These are phyloP conservation scores for Griposia aprilina DNA, from an alignment of 2,888 invertebrate genomes.

Conservation along the genomic window DNA sequence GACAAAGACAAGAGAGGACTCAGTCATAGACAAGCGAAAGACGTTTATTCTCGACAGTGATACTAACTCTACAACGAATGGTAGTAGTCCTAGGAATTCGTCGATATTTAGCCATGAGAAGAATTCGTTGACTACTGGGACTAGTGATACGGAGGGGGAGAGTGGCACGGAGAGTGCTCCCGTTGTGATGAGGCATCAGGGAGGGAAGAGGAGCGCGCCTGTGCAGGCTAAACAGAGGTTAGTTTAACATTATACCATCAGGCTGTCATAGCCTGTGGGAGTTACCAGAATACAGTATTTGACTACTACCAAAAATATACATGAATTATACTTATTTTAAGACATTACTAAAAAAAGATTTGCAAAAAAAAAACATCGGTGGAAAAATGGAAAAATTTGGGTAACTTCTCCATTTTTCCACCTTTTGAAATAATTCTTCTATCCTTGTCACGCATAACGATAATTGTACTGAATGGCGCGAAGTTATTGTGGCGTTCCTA, in stretches of 20 bases:
- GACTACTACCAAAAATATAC: too few relatives aligned
- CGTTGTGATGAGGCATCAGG: conserved; percentile 79
- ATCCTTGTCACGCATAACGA: too few relatives aligned
- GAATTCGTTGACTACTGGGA: conserved; percentile 79
- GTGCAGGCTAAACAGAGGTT: conserved; percentile 83
- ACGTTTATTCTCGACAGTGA: conserved; percentile 88
- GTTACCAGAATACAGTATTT: background rate
- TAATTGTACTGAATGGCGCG: too few relatives aligned
- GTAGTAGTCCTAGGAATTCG: conserved; percentile 87
- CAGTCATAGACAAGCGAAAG: conserved; percentile 83
- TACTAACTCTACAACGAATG: conserved; percentile 87
- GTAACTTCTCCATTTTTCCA: too few relatives aligned
- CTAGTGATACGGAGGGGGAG: conserved; percentile 86
- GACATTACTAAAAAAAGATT: too few relatives aligned
- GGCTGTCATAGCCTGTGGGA: background rate
- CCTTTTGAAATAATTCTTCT: too few relatives aligned
- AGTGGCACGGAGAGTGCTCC: conserved; percentile 87
- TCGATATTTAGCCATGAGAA: conserved; percentile 87
- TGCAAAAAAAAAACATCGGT: too few relatives aligned
- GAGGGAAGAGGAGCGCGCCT: conserved; percentile 73
- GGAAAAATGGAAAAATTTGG: too few relatives aligned
- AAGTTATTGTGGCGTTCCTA: too few relatives aligned
- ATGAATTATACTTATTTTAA: too few relatives aligned
- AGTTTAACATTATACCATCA: conserved; percentile 2
- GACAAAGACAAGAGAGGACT: conserved; percentile 73